Evolutionary conservation across 1,140 invertebrate species (phyloP).

Genomic region (Drosophila mojavensis): DNA sequence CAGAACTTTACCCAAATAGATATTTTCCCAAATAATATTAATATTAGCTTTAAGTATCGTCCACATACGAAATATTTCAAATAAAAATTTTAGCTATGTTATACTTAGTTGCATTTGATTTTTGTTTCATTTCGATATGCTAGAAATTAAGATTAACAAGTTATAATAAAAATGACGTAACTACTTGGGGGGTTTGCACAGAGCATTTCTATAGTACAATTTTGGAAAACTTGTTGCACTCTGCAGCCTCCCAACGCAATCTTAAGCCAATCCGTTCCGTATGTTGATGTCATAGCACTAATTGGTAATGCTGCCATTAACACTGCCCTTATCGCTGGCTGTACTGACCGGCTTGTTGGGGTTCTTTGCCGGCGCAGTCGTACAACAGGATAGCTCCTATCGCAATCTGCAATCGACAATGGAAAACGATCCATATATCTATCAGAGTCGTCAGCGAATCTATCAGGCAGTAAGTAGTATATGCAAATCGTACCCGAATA

Average conservation of each 20-base stretch:
- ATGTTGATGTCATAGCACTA: not conserved
- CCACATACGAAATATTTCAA: not conserved
- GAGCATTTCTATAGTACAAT: slow-evolving; percentile 8
- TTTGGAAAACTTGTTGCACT: not conserved
- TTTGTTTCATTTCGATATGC: not conserved
- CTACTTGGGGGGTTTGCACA: not conserved
- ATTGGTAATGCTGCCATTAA: slow-evolving; percentile 21
- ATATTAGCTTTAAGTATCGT: too few species aligned
- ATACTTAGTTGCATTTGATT: slow-evolving; percentile 1
- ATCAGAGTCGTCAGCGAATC: slow-evolving; percentile 38
- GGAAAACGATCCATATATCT: slow-evolving; percentile 55
- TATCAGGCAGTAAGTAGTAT: slow-evolving; percentile 48
- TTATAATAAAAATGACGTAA: slow-evolving; percentile 7
- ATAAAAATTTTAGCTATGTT: too few species aligned
- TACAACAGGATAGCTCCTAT: slow-evolving; percentile 57
- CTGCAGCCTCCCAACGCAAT: not conserved
- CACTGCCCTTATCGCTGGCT: slow-evolving; percentile 26
- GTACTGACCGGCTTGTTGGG: slow-evolving; percentile 32
- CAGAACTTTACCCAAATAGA: too few species aligned
- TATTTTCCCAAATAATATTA: too few species aligned
- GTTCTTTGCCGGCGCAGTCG: slow-evolving; percentile 55
- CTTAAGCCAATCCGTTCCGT: not conserved
- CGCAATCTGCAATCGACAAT: slow-evolving; percentile 43
- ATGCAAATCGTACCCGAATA: not conserved
- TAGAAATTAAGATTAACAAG: not conserved